These are phyloP conservation scores for Neopelma chrysocephalum DNA, from an alignment of 2,797 vertebrate species.

Conservation along the genomic window DNA sequence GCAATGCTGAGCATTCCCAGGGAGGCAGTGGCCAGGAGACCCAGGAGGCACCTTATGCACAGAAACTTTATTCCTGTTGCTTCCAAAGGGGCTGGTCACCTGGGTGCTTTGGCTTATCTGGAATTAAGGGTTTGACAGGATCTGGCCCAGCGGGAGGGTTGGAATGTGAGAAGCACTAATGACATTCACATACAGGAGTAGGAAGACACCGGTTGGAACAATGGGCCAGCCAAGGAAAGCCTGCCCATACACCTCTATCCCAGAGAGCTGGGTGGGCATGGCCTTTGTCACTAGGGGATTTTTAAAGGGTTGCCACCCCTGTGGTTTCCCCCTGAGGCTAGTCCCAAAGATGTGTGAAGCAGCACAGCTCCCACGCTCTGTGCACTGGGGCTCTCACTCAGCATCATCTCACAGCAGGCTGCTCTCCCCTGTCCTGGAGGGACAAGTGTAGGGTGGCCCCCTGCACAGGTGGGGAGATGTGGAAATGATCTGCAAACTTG, in stretches of 20 bases:
- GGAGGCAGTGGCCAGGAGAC: not conserved
- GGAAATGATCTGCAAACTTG: not conserved
- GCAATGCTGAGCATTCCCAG: not conserved
- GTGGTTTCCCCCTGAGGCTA: not conserved
- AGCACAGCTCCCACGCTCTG: not conserved
- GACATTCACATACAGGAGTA: not conserved
- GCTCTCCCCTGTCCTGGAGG: not conserved
- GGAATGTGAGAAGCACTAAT: not conserved
- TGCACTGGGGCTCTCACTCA: not conserved
- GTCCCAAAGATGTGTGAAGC: not conserved
- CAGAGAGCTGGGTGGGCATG: not conserved
- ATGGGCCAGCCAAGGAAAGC: not conserved
- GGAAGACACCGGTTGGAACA: not conserved
- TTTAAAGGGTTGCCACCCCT: not conserved
- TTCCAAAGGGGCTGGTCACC: not conserved
- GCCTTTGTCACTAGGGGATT: not conserved
- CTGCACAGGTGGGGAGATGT: not conserved
- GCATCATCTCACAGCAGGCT: not conserved
- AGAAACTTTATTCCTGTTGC: not conserved
- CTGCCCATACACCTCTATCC: not conserved
- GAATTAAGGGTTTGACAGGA: not conserved
- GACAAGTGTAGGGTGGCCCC: not conserved
- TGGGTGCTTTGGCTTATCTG: not conserved
- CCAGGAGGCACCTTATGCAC: not conserved
- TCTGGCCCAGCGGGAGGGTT: not conserved